Conservation (phyloP, 2,888 invertebrate species). For the Melanotus villosus region DNA sequence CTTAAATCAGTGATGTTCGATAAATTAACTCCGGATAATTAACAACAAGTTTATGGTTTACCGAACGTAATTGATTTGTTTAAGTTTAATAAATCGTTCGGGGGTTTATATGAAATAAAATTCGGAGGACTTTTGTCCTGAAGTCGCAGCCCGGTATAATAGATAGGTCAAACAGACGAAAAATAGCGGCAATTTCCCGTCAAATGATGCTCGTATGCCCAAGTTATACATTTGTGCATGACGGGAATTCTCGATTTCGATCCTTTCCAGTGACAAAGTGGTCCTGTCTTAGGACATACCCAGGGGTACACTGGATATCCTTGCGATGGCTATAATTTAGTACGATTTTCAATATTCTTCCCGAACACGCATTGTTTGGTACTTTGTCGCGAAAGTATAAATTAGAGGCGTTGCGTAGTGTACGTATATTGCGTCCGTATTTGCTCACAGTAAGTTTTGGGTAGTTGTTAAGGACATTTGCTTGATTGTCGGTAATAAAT, state of each 20-base stretch:
- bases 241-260: constrained; percentile 53
- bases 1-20: constrained; percentile 67
- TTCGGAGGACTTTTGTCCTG: no score
- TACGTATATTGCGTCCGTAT: no score
- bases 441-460: no score
- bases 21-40: constrained; percentile 59
- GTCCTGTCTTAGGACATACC: constrained; percentile 37
- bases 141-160: constrained; percentile 34
- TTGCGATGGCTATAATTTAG: constrained; percentile 29
- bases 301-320: constrained; percentile 30
- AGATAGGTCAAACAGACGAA: constrained; percentile 52
- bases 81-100: no score
- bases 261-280: constrained; percentile 49
- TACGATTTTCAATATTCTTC: constrained; percentile 4
- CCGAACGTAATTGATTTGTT: neutral
- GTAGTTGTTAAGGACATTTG: no score
- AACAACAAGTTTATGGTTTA: constrained; percentile 33
- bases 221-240: constrained; percentile 53
- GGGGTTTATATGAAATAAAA: no score
- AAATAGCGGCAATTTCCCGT: constrained; percentile 52
- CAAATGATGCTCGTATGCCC: constrained; percentile 54
- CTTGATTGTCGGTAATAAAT: no score
- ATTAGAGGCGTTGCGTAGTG: no score
- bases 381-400: no score
- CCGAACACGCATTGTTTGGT: neutral